phyloP scores from a whole-genome alignment of 35 echinoderm and acorn worm species.

The Anneissia japonica region DNA sequence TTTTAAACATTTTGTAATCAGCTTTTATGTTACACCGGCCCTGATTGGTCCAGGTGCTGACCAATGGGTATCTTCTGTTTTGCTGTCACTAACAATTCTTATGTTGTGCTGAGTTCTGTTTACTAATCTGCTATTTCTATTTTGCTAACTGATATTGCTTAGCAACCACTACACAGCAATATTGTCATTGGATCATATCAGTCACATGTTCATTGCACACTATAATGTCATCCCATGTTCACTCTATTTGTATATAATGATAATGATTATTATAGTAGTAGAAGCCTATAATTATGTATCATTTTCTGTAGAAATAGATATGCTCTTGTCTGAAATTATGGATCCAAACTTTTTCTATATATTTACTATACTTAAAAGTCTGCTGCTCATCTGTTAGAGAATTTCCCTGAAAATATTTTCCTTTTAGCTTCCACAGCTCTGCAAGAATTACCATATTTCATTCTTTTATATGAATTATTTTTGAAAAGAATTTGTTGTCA shows the following conservation, averaged over 20 bases:
- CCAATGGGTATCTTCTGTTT: not conserved
- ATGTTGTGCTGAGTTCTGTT: not conserved
- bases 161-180: not conserved
- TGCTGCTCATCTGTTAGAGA: not conserved
- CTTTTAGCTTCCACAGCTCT: not conserved
- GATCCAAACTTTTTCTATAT: not conserved
- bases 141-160: not conserved
- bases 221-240: not conserved
- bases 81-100: not conserved
- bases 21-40: not conserved
- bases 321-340: not conserved
- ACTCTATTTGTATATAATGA: not conserved
- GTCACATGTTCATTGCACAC: not conserved
- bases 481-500: not conserved
- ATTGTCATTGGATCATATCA: not conserved
- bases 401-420: not conserved
- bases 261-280: not conserved
- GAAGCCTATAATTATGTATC: not conserved
- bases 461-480: too few relatives aligned
- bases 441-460: not conserved
- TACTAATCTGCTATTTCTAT: not conserved
- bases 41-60: not conserved
- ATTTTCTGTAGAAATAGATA: not conserved
- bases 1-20: not conserved
- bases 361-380: not conserved